These are phyloP conservation scores for Tanaodytes sp. DNA, from an alignment of 2,888 invertebrate species.

Conservation along the genomic window DNA sequence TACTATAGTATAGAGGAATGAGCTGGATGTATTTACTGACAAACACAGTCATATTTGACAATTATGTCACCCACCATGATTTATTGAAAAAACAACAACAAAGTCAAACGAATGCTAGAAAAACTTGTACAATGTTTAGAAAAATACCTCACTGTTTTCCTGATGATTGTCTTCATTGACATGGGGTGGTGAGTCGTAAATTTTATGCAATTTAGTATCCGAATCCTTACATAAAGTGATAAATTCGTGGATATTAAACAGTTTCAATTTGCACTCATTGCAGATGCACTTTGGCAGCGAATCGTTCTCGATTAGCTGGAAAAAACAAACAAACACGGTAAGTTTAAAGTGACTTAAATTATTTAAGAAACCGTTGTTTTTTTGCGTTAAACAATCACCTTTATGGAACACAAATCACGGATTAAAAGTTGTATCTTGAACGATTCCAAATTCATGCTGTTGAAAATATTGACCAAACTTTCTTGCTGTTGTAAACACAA, in stretches of 20 bases:
- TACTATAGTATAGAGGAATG: too few species aligned
- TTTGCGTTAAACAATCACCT: conserved; percentile 33
- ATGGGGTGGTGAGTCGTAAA: conserved; percentile 27
- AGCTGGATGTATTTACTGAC: too few species aligned
- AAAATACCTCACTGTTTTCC: conserved; percentile 33
- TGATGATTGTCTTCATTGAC: conserved; percentile 36
- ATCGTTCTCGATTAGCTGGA: conserved; percentile 41
- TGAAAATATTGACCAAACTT: conserved; percentile 40
- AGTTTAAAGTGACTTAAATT: too few species aligned
- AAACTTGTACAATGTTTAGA: too few species aligned
- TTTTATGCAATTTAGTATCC: conserved; percentile 47
- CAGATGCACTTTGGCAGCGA: conserved; percentile 47
- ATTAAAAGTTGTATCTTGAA: conserved; percentile 50
- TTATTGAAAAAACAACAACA: neutral
- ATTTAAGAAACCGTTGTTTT: too few species aligned
- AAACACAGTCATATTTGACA: too few species aligned
- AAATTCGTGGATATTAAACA: conserved; percentile 35
- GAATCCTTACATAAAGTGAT: conserved; percentile 42
- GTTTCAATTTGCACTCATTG: conserved; percentile 37
- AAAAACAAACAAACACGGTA: conserved; percentile 6
- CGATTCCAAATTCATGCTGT: conserved; percentile 44
- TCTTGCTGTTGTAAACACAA: conserved; percentile 48
- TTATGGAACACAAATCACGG: conserved; percentile 48
- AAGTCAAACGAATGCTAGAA: too few species aligned
- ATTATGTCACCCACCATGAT: conserved; percentile 6